These are phyloP conservation scores for Ateles fusciceps DNA, from an alignment of 2,797 vertebrate species.

Conservation along the genomic window DNA sequence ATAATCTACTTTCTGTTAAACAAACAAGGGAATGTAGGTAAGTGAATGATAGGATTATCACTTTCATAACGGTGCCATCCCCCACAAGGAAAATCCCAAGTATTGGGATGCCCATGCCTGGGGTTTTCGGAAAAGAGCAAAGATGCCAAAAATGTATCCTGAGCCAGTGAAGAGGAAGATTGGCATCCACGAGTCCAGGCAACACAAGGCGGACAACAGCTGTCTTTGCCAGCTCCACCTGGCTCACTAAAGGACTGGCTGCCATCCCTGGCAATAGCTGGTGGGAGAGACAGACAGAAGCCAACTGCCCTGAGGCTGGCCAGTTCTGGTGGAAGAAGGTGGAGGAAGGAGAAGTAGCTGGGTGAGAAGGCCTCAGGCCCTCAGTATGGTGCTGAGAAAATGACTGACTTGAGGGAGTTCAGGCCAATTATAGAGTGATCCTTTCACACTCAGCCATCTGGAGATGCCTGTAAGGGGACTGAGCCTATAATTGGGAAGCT, in stretches of 20 bases:
- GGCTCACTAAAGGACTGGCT: slow-evolving; percentile 74
- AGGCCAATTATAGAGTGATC: slow-evolving; percentile 71
- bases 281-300: slow-evolving; percentile 61
- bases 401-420: slow-evolving; percentile 66
- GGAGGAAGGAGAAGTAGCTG: slow-evolving; percentile 51
- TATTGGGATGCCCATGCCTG: background rate
- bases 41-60: slow-evolving; percentile 32
- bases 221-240: slow-evolving; percentile 73
- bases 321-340: slow-evolving; percentile 60
- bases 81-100: slow-evolving; percentile 38
- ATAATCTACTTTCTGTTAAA: slow-evolving; percentile 42
- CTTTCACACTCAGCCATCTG: slow-evolving; percentile 72
- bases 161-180: slow-evolving; percentile 52
- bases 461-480: slow-evolving; percentile 64
- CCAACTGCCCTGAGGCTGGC: slow-evolving; percentile 71
- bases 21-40: background rate
- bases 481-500: slow-evolving; percentile 61
- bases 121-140: slow-evolving; percentile 54
- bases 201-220: slow-evolving; percentile 68
- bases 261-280: slow-evolving; percentile 69
- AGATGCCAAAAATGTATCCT: slow-evolving; percentile 59
- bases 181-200: slow-evolving; percentile 66
- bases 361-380: slow-evolving; percentile 63
- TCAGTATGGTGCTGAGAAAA: slow-evolving; percentile 71
- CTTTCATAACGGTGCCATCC: background rate